Conservation (phyloP, 1,140 invertebrate genomes). For the Scaptomyza montana region DNA sequence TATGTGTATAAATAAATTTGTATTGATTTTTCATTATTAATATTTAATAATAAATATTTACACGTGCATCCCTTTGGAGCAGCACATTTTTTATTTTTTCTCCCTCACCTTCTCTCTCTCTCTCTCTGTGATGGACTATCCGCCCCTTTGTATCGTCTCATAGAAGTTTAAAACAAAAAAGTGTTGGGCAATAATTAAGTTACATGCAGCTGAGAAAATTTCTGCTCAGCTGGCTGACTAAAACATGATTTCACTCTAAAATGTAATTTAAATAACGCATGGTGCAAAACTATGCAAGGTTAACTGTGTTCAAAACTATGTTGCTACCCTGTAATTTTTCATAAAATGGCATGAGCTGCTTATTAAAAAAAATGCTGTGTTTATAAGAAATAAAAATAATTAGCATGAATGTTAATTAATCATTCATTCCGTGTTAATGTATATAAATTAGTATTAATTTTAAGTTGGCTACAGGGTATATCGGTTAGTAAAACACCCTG, state of each 20-base stretch:
- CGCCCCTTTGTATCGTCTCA: not conserved
- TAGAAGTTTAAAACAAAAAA: conserved; percentile 1
- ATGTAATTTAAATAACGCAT: conserved; percentile 2
- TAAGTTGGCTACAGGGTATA: conserved; percentile 3
- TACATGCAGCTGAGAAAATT: not conserved
- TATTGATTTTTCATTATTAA: conserved; percentile 41
- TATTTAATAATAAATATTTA: conserved; percentile 33
- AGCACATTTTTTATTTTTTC: not conserved
- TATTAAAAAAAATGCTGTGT: too few relatives aligned
- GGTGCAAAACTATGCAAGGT: not conserved
- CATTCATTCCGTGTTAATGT: too few relatives aligned
- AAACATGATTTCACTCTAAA: not conserved
- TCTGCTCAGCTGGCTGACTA: not conserved
- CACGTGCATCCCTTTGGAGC: too few relatives aligned
- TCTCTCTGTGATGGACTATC: too few relatives aligned
- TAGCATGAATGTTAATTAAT: too few relatives aligned
- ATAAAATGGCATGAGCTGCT: too few relatives aligned
- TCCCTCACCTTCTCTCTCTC: not conserved
- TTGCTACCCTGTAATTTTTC: not conserved
- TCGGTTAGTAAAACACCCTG: not conserved
- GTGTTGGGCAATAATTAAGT: conserved; percentile 22
- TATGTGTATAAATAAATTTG: conserved; percentile 30
- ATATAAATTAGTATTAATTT: too few relatives aligned
- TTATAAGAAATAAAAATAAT: too few relatives aligned
- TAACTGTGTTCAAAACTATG: not conserved